Base-by-base conservation (phyloP, 2,888 invertebrate species). In the Meiosimyza decipiens region DNA sequence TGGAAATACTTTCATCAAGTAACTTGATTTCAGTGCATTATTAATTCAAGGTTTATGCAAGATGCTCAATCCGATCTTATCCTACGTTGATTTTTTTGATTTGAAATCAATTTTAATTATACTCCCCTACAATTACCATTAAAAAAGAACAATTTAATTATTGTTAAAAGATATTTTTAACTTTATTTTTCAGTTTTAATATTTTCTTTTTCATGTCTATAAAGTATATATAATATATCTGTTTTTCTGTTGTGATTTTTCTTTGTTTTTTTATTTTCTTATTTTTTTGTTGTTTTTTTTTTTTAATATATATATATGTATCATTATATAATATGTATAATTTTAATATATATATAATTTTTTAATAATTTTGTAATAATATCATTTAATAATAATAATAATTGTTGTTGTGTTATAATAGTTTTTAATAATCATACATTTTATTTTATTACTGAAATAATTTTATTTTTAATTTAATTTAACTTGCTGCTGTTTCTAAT, bases 171-270 rank as follows among this genome's bases (percentile, higher is more conserved):
- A 54, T 70, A 33, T 66, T 54, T 70, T 51, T 54, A 70, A 70
- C 70, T 70, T 70, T 70, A 69, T 69, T 69, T 69, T 18, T 70
- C 70, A 70, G 70, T 70, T 70, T 70, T 70, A 70, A 63, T 70
- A 70, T 70, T 62, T 70, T 60, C 40, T 57, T 57, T 12, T 69
- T 63, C 70, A 70, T 70, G 70, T 70, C 70, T 70, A 70, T 70
- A 70, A 70, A 70, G 70, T 70, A 70, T 70, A 70, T 70, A 70
- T 70, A 70, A 70, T 70, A 70, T 70, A 63, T 70, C 52, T 70
- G 59, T 68, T 70, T 70, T 62, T 49, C 62, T 47, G 57, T 68
- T 62, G 70, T 60, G 62, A 54, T 70, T 70, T 52, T 67, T n/a
- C 50, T 63, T 18, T 63, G 33, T 60, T 51, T 51, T 70, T 52